Evolutionary conservation across 2,797 vertebrate species (phyloP), one percentile per base, ranked within the genome.

Genomic region (Sebastes oblongus): DNA sequence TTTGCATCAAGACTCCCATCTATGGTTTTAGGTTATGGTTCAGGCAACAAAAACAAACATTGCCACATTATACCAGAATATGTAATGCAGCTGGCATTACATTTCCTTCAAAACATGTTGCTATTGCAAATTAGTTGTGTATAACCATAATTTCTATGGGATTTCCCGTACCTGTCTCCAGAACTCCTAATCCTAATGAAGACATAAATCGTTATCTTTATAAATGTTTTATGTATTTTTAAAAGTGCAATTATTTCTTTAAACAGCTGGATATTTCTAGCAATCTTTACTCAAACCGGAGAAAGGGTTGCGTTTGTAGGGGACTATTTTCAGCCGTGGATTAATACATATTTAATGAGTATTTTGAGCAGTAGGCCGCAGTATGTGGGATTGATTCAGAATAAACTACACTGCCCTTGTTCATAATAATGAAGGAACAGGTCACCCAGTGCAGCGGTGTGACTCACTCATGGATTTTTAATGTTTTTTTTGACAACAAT

Each of bases 1-100:
- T 42, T 42, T 14, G 5, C 13, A 0, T 42, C 39, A 42, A 42
- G 13, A 42, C 39, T 42, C n/a, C 39, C 39, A 0, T 42, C 39
- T 42, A 42, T 42, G 39, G 39, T 42, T 42, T 42, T 14, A 14
- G 39, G 39, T 42, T 16, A 42, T 42, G 39, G 39, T 42, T 42
- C 6, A 42, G 39, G 39, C 13, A 42, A 42, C 39, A 42, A 42
- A 42, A 42, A 12, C 0, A 42, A 42, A 42, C 39, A 42, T 42
- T 42, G 39, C 39, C 39, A 42, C 39, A 6, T 42, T 42, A 42
- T 42, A 42, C 39, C 39, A 42, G 39, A 42, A 42, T 42, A 16
- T 42, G 14, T 42, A 42, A 42, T 16, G 39, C 39, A 42, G 39
- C 39, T 42, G 5, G 39, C 5, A 42, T 6, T 42, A 42, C 39